A percentile compares a stretch with the other conserved stretches of the same genome.
Evolutionary conservation across 2,113 vertebrate genomes (phyloP).

Genomic region (Daboia siamensis): DNA sequence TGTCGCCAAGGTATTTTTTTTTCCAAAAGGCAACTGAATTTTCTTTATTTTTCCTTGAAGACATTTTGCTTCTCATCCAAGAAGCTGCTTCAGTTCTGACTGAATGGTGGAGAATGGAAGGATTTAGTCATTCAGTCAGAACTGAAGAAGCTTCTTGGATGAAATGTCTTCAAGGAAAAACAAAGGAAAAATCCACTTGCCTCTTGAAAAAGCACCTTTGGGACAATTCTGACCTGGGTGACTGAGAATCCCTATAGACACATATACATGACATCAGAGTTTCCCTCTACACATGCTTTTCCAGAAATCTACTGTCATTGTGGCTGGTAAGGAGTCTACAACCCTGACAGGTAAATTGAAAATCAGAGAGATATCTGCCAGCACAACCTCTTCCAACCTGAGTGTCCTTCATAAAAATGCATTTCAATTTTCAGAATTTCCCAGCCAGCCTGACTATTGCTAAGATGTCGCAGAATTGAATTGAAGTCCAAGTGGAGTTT

Average conservation of each 20-base stretch:
- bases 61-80: background rate
- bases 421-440: background rate
- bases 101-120: too few relatives aligned
- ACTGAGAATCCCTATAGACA: background rate
- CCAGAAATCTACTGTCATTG: background rate
- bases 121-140: too few relatives aligned
- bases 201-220: too few relatives aligned
- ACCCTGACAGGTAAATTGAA: background rate
- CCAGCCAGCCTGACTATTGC: background rate
- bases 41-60: background rate
- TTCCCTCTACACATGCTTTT: background rate
- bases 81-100: too few relatives aligned
- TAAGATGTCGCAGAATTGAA: background rate
- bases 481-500: background rate
- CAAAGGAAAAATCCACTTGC: too few relatives aligned
- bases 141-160: too few relatives aligned
- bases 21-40: background rate
- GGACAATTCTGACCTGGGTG: too few relatives aligned
- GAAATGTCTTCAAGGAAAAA: too few relatives aligned
- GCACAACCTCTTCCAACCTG: background rate
- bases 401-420: background rate
- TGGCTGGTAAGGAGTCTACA: background rate
- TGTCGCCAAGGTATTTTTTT: background rate
- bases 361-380: background rate
- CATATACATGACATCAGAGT: background rate